Evolutionary conservation across 2,113 vertebrate species (phyloP), one percentile per base, ranked within the genome.

Genomic region (Micronycteris hirsuta): DNA sequence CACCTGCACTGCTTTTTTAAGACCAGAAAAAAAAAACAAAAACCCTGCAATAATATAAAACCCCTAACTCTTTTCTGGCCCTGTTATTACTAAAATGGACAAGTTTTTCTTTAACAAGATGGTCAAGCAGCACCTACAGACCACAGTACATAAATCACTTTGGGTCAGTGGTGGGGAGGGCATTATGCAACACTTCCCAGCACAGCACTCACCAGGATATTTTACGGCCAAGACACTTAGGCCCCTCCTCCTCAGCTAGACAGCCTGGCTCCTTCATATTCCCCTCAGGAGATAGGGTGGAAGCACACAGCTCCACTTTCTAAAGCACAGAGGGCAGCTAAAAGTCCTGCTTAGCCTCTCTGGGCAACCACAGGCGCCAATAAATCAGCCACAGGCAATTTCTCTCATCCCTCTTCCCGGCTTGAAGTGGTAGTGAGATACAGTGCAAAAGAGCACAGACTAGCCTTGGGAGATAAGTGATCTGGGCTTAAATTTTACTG

Each of bases 281-380:
- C 95, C 97, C 97, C 97, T 97, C 96, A 97, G 95, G 97, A 97
- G 96, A 97, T 97, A 95, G 96, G 93, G 89, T 97, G 97, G 97
- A 96, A 98, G 93, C 83, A 63, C 94, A 93, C 13, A 89, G 94
- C 96, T 96, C 94, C 77, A 93, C 96, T 98, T 81, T 96, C 89
- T 86, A 71, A 94, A 68, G 97, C 97, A 47, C 13, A 95, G 93
- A 96, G 96, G 91, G 96, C 97, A 97, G 96, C 94, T 97, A 82
- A 97, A 95, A 97, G 95, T 97, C 96, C 96, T 97, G 96, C 89
- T 94, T 56, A 47, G 96, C 96, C 78, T 97, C 96, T 97, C 95
- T 97, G 96, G 95, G 97, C 96, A 98, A 97, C 97, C 97, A 97
- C 97, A 97, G 97, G 97, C 97, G 95, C 97, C 97, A 98, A 97